These are phyloP conservation scores for Lordiphosa mommai DNA, from an alignment of 1,140 invertebrate species.

Conservation along the genomic window DNA sequence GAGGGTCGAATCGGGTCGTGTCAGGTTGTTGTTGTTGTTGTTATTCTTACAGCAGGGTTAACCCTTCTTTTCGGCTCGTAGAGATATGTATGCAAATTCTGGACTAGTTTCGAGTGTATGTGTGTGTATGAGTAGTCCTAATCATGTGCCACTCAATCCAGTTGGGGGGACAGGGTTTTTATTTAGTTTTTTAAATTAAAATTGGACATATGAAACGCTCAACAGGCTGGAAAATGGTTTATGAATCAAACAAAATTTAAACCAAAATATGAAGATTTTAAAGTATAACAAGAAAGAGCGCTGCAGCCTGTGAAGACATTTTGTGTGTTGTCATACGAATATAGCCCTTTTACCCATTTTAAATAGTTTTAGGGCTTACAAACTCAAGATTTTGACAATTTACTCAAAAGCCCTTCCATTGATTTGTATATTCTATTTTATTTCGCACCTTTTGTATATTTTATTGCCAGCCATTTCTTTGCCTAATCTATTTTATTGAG, in stretches of 20 bases:
- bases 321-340: too few species aligned
- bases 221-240: too few species aligned
- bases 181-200: constrained; percentile 1
- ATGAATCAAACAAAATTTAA: too few species aligned
- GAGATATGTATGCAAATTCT: constrained; percentile 68
- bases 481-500: constrained; percentile 40
- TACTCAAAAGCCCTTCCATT: too few species aligned
- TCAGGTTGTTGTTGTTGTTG: constrained; percentile 37
- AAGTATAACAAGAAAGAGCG: too few species aligned
- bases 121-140: constrained; percentile 41
- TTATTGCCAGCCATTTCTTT: background rate
- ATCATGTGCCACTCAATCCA: constrained; percentile 43
- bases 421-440: too few species aligned
- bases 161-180: background rate
- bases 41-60: constrained; percentile 28
- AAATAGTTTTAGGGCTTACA: too few species aligned
- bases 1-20: background rate
- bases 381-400: too few species aligned
- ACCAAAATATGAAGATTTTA: too few species aligned
- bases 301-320: too few species aligned
- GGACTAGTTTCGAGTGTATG: constrained; percentile 37
- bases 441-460: too few species aligned
- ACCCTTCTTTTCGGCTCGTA: constrained; percentile 22
- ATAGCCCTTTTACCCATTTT: too few species aligned
- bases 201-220: background rate